Percentiles rank a stretch among this genome's conserved stretches.
Conservation (phyloP, 2,113 vertebrate genomes). For the Cololabis saira region DNA sequence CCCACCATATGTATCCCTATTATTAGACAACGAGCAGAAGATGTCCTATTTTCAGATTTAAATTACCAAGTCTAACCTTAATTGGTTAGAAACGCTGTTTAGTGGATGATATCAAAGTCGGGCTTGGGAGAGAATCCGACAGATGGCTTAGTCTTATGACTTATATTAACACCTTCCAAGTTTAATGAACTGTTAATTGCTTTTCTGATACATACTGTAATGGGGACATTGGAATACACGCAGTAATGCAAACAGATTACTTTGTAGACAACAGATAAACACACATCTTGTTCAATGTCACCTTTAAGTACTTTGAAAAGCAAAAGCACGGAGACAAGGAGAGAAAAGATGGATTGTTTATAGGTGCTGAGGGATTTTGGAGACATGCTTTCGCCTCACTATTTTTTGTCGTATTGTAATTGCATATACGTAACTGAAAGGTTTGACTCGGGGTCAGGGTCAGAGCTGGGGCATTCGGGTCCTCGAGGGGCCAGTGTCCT, state of each 20-base stretch:
- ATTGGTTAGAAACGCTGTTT: constrained; percentile 78
- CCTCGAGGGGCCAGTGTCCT: no score
- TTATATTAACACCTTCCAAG: constrained; percentile 84
- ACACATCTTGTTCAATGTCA: constrained; percentile 81
- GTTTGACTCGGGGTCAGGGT: no score
- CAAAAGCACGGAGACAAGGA: constrained; percentile 49
- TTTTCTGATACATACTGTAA: constrained; percentile 86
- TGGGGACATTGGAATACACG: constrained; percentile 76
- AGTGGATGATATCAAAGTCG: constrained; percentile 75
- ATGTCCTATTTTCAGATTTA: constrained; percentile 81
- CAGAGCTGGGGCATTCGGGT: no score
- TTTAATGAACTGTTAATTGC: constrained; percentile 87
- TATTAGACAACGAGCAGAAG: constrained; percentile 78
- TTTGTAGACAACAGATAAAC: constrained; percentile 79
- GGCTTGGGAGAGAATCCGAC: constrained; percentile 79
- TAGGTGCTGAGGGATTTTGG: constrained; percentile 12
- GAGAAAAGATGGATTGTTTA: constrained; percentile 6
- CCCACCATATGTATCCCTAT: constrained; percentile 81
- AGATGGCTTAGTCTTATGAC: constrained; percentile 85
- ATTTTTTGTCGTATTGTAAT: no score
- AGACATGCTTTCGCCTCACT: background rate
- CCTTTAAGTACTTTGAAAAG: constrained; percentile 79
- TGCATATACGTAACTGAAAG: no score
- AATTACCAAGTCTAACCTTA: constrained; percentile 82
- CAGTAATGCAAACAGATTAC: constrained; percentile 84